Evolutionary conservation across 2,888 invertebrate species (phyloP), one percentile per base, ranked within the genome.

Genomic region (Diaphora mendica): DNA sequence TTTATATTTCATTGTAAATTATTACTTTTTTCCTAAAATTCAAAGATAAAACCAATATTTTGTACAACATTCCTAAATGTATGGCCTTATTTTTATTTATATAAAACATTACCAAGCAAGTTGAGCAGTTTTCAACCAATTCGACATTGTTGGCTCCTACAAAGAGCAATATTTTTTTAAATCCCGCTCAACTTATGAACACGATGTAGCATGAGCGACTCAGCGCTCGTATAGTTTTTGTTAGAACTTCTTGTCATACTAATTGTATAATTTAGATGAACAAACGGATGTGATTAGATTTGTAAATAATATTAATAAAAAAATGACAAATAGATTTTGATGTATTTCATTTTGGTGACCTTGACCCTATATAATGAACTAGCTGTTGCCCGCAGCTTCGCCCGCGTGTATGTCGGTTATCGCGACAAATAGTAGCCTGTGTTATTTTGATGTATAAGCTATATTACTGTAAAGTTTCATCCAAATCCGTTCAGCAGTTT

Each of bases 241-340:
- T 88, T 89, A 88, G 84, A 87, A 88, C 83, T 88, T 88, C 85
- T 90, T 87, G 85, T 85, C 79, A 82, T 78, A 83, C 78, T 92
- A 89, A 90, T 89, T 86, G 85, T 88, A 87, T 91, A 88, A 89
- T 90, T 91, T 93, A 94, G 92, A 88, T 90, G 91, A 91, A 92
- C 91, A 91, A 84, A 92, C 91, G 92, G 91, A 94, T 94, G 95
- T 95, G 95, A 95, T 94, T 95, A 95, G 94, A 94, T 92, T 94
- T 95, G 95, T 95, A 95, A 95, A 95, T 95, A 95, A 94, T 92
- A 92, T 90, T 88, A 91, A 92, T 90, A 91, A 92, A 92, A 91
- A 90, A 91, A 84, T 83, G 84, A 86, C 85, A 88, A 85, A 91
- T 86, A 90, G 85, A 85, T 81, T 84, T 71, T 51, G 76, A 55